These are phyloP conservation scores for Agapornis roseicollis DNA, from an alignment of 2,113 vertebrate species.

Conservation along the genomic window DNA sequence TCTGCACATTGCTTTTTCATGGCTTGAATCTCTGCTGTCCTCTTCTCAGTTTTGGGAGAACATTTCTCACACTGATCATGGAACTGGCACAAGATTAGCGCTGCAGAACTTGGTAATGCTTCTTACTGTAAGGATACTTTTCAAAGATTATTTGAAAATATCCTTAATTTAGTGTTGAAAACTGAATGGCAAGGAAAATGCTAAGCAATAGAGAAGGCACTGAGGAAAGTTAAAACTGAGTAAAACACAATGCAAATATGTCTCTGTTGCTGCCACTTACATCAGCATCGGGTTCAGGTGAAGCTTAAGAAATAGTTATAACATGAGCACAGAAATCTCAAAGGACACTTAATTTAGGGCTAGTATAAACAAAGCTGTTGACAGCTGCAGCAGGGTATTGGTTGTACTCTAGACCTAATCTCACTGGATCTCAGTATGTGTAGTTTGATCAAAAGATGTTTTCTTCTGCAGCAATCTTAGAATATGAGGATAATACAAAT, in stretches of 20 bases:
- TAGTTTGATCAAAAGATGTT: not conserved
- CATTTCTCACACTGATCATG: not conserved
- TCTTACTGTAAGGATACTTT: not conserved
- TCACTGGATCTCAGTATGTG: not conserved
- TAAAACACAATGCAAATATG: not conserved
- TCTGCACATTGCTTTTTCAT: constrained; percentile 65
- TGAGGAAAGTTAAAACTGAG: not conserved
- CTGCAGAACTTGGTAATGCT: not conserved
- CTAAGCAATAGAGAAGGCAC: not conserved
- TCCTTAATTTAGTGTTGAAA: not conserved
- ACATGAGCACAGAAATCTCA: not conserved
- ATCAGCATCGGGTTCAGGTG: not conserved
- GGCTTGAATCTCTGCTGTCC: constrained; percentile 38
- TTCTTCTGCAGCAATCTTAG: not conserved
- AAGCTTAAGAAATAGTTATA: not conserved
- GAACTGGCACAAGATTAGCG: not conserved
- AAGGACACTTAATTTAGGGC: not conserved
- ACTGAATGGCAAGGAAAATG: not conserved
- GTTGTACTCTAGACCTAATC: not conserved
- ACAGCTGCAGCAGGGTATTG: not conserved
- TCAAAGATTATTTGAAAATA: not conserved
- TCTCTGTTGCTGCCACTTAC: not conserved
- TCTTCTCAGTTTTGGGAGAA: not conserved
- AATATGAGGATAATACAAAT: not conserved
- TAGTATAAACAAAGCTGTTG: not conserved